These are phyloP conservation scores for Xenops minutus DNA, from an alignment of 2,797 vertebrate genomes.

Conservation along the genomic window DNA sequence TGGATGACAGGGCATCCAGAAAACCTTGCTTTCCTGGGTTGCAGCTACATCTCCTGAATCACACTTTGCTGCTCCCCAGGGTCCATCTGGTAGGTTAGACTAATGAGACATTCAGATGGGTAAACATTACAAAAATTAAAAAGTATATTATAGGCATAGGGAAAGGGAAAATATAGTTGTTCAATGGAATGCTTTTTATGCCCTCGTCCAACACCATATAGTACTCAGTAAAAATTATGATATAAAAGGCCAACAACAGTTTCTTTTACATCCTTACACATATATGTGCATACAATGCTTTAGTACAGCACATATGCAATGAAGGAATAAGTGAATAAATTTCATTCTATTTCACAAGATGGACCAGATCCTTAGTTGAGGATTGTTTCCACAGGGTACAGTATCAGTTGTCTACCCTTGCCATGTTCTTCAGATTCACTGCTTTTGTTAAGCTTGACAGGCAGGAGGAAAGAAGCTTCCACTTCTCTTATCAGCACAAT, in stretches of 20 bases:
- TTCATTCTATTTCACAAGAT: neutral
- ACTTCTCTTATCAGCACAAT: constrained; percentile 25
- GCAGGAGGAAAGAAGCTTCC: constrained; percentile 13
- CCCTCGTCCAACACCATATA: neutral
- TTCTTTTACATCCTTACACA: neutral
- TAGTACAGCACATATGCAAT: neutral
- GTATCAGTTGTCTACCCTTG: neutral
- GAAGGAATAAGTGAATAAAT: neutral
- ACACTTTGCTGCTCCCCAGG: neutral
- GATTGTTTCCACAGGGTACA: neutral
- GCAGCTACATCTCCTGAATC: neutral
- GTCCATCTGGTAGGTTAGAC: neutral
- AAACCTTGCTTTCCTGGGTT: neutral
- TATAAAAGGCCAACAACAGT: neutral
- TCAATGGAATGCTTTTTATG: neutral
- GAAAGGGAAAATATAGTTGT: neutral
- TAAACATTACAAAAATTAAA: neutral
- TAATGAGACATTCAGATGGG: neutral
- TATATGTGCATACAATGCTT: neutral
- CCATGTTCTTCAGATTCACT: neutral
- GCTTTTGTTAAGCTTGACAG: neutral
- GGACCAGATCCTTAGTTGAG: neutral
- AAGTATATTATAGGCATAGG: neutral
- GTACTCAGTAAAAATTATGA: neutral
- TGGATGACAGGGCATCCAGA: neutral